Evolutionary conservation across 2,888 invertebrate genomes (phyloP), one percentile per base, ranked within the genome.

Genomic region (Lithophane semibrunnea): DNA sequence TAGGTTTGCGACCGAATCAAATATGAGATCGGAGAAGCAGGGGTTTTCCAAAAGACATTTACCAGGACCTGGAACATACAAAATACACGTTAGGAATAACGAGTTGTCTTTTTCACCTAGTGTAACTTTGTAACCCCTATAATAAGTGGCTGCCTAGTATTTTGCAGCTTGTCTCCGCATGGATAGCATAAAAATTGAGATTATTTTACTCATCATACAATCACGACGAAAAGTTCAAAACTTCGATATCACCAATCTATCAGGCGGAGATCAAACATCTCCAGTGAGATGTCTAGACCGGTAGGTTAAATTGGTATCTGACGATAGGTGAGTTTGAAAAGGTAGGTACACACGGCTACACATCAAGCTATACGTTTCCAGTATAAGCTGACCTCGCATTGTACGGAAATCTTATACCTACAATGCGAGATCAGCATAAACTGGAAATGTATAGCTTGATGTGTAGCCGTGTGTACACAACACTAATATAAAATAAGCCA

Each of bases 21-120:
- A 84, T 68, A 93, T 86, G 9, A 92, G 83, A 58, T 92, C 92
- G 1, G 91, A 88, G 75, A 93, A 91, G 71, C 83, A 81, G n/a
- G 91, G 90, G 1, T 91, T 88, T 58, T 91, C 88, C 37, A 92
- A 70, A 65, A 93, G 78, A 44, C 75, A 78, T 64, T 88, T 90
- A n/a, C 87, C 90, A 63, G 86, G 78, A 79, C 87, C 92, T 92
- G 89, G 58, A 91, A 91, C n/a, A 63, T 49, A 56, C 7, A 64
- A 76, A 56, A 80, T 60, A 10, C 4, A 49, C 8, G 0, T 80
- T 65, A 60, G n/a, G 24, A 58, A 24, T 7, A 8, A 13, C 7
- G 3, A 24, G 4, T 44, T n/a, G 4, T n/a, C 3, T 52, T 52
- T 49, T 71, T 8, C 8, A 42, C 9, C 2, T 21, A 9, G 12